Evolutionary conservation across 1,140 invertebrate genomes (phyloP), one percentile per base, ranked within the genome.

Genomic region (Aphaenogaster floridana): DNA sequence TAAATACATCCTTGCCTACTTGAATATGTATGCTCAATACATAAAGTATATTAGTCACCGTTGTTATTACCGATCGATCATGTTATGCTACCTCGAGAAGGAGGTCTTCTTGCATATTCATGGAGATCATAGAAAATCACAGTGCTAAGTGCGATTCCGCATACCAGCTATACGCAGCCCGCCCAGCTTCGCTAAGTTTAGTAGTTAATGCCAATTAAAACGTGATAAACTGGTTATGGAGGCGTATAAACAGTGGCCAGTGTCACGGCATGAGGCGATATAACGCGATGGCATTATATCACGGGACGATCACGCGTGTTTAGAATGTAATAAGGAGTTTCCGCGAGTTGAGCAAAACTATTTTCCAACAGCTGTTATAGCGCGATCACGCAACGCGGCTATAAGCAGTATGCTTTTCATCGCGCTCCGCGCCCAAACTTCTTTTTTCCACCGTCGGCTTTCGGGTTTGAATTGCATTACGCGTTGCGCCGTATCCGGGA

Each of bases 351-450:
- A 42, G 59, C 72, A 84, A 52, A 91, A 88, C 88, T 91, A 86
- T 86, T 93, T 92, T 92, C 88, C 89, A 87, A 88, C 87, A 91
- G 88, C 77, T 72, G 89, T 89, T 90, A 89, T 74, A 66, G 9
- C 61, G 36, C 66, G 61, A 91, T 87, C 93, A 93, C 91, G 93
- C 92, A 89, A 93, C 87, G 76, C 59, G 68, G 86, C 89, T 87
- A 89, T 93, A 93, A 93, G 88, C 81, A 74, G 72, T 9, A 48
- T 61, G 89, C 88, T 92, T 92, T 90, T 93, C 90, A 91, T 88
- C 86, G 89, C 87, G 74, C 84, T 39, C 80, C 71, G 64, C 91
- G 63, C 63, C 69, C 63, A 88, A 92, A 76, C 42, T 90, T 91
- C 89, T 88, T 89, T 90, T 80, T 66, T 69, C 6, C 66, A 42